These are phyloP conservation scores for Thryonomys swinderianus DNA, from an alignment of 2,113 vertebrate species.

Conservation along the genomic window DNA sequence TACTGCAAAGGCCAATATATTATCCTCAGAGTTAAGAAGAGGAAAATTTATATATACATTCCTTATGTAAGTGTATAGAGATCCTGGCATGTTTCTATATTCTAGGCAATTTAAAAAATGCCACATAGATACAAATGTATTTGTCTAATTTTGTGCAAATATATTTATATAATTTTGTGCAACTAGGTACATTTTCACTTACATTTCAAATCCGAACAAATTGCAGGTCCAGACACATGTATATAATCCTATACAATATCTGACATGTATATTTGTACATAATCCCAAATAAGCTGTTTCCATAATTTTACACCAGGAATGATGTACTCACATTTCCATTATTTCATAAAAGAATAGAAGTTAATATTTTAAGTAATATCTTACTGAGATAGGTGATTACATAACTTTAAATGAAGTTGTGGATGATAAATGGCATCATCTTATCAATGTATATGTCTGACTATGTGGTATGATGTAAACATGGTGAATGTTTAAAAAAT, in stretches of 20 bases:
- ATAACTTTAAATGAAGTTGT: not conserved
- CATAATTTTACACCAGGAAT: not conserved
- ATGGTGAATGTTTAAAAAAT: not conserved
- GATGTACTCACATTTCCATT: not conserved
- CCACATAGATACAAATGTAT: not conserved
- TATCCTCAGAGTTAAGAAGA: not conserved
- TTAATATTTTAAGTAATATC: not conserved
- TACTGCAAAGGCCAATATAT: not conserved
- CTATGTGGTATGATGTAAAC: not conserved
- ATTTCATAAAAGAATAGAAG: not conserved
- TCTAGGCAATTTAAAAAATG: not conserved
- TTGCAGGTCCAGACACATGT: not conserved
- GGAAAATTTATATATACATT: not conserved
- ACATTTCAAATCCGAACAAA: not conserved
- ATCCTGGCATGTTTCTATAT: too few species aligned
- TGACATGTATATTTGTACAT: not conserved
- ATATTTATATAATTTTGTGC: not conserved
- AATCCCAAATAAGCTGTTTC: not conserved
- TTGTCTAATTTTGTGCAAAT: not conserved
- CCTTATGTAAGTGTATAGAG: not conserved
- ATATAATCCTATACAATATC: not conserved
- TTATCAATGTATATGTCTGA: not conserved
- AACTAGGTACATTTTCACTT: not conserved
- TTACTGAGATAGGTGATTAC: not conserved
- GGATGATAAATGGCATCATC: not conserved